Evolutionary conservation across 1,140 invertebrate species (phyloP).

Genomic region (Diorhabda carinulata): DNA sequence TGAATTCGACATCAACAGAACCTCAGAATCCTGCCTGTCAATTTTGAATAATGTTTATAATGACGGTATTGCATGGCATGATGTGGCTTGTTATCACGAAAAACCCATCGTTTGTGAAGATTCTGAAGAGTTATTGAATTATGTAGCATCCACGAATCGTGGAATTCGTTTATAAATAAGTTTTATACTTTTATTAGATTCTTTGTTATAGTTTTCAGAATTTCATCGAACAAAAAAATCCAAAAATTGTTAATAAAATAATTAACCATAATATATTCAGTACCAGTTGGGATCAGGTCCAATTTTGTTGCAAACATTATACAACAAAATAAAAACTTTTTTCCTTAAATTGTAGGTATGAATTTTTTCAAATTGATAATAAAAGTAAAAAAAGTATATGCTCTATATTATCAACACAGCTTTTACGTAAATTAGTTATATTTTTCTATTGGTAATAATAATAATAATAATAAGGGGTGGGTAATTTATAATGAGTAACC

Average conservation of each 20-base stretch:
- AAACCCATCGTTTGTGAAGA: constrained; percentile 88
- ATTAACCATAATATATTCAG: too few relatives aligned
- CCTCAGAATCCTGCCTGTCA: constrained; percentile 75
- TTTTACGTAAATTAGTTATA: too few relatives aligned
- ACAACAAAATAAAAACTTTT: too few relatives aligned
- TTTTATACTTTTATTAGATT: not conserved
- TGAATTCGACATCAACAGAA: constrained; percentile 83
- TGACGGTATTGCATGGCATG: constrained; percentile 88
- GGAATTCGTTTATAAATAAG: constrained; percentile 66
- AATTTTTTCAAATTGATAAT: too few relatives aligned
- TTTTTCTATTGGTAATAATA: too few relatives aligned
- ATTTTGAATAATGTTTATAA: constrained; percentile 88
- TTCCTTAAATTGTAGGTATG: too few relatives aligned
- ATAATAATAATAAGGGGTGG: too few relatives aligned
- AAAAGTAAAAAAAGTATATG: too few relatives aligned
- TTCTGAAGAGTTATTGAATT: constrained; percentile 78
- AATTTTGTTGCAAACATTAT: too few relatives aligned
- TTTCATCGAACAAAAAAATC: not conserved
- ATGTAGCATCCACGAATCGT: constrained; percentile 75
- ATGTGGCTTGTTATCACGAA: constrained; percentile 88
- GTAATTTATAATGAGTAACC: too few relatives aligned
- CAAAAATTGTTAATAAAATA: not conserved
- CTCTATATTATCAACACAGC: too few relatives aligned
- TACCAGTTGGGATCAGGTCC: too few relatives aligned
- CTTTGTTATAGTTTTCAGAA: not conserved